Conservation (phyloP, 2,797 vertebrate species). For the Hyperoplus immaculatus region DNA sequence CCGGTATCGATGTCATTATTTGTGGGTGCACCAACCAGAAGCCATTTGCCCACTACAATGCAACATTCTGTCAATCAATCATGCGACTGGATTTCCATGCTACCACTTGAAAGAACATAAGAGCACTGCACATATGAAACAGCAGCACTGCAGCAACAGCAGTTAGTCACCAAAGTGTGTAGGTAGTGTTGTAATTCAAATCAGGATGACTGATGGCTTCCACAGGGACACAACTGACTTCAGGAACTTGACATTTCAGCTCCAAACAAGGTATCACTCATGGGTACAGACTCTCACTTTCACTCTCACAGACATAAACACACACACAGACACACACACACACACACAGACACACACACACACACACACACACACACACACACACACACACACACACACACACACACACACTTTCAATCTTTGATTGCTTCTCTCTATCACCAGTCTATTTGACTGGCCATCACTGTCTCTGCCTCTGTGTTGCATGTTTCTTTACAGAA, state of each 20-base stretch:
- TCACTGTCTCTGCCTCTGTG: conserved; percentile 69
- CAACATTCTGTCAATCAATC: not conserved
- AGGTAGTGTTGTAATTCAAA: conserved; percentile 39
- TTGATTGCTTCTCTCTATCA: conserved; percentile 63
- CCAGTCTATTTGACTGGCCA: conserved; percentile 73
- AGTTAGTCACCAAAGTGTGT: not conserved
- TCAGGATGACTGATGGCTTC: conserved; percentile 61
- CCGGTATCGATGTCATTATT: not conserved
- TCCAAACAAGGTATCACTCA: conserved; percentile 57
- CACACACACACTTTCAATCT: conserved; percentile 37
- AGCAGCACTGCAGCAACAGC: conserved; percentile 7
- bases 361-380: conserved; percentile 3
- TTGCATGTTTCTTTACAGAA: conserved; percentile 75
- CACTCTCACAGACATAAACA: not conserved
- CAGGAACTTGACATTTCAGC: conserved; percentile 53
- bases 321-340: not conserved
- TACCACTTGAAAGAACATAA: not conserved
- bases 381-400: conserved; percentile 13
- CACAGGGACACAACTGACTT: conserved; percentile 42
- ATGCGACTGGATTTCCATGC: not conserved
- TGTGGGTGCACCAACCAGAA: not conserved
- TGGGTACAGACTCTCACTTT: not conserved
- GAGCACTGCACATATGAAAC: not conserved
- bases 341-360: not conserved
- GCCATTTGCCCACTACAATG: conserved; percentile 5